Evolutionary conservation across 64 coral and sea anemone species (phyloP).

Genomic region (Trachythela sp.): DNA sequence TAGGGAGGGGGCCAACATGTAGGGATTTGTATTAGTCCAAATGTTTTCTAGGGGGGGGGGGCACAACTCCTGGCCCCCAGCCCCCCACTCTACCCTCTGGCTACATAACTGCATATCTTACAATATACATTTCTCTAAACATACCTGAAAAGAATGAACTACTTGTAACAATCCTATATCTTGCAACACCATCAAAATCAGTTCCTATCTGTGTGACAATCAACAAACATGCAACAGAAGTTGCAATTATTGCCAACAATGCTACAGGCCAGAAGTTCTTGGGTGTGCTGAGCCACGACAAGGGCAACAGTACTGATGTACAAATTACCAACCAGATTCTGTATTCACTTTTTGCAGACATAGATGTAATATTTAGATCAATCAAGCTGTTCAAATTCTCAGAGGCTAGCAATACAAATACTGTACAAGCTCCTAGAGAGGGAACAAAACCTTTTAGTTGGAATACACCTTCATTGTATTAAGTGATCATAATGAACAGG

Average conservation of each 20-base stretch:
- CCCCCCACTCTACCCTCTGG: too few relatives aligned
- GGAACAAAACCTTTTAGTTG: not conserved
- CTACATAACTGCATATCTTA: too few relatives aligned
- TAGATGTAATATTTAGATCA: slow-evolving; percentile 31
- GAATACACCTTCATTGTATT: too few relatives aligned
- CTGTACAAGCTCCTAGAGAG: slow-evolving; percentile 64
- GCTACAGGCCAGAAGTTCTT: slow-evolving; percentile 94
- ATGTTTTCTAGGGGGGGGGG: too few relatives aligned
- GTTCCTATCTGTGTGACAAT: slow-evolving; percentile 64
- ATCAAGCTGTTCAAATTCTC: slow-evolving; percentile 66
- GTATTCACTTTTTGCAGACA: slow-evolving; percentile 32
- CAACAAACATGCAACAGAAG: slow-evolving; percentile 70
- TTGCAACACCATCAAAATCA: slow-evolving; percentile 46
- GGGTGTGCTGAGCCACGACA: slow-evolving; percentile 83
- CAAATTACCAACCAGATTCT: slow-evolving; percentile 76
- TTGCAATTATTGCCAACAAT: slow-evolving; percentile 66
- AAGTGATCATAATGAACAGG: too few relatives aligned
- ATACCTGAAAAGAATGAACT: slow-evolving; percentile 80
- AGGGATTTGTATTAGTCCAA: too few relatives aligned
- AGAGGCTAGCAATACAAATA: slow-evolving; percentile 79
- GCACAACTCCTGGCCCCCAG: too few relatives aligned
- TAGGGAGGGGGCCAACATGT: too few relatives aligned
- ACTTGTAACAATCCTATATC: slow-evolving; percentile 46
- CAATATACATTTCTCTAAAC: not conserved
- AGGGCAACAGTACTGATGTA: slow-evolving; percentile 59